A percentile compares a stretch with the other conserved stretches of the same genome.
Conservation (phyloP, 2,888 invertebrate genomes). For the Prenolepis imparis region DNA sequence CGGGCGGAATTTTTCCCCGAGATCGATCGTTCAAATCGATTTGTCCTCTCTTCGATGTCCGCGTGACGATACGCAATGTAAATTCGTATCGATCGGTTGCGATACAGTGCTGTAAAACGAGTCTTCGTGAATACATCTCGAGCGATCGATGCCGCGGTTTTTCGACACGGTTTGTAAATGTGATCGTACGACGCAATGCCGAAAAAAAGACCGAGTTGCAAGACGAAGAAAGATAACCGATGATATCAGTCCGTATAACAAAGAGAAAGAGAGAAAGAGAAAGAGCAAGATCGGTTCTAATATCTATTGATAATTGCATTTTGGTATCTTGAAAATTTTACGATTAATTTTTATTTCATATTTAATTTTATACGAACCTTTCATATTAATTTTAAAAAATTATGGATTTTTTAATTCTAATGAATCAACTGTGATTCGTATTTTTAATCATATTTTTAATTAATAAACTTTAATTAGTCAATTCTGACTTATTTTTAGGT, state of each 20-base stretch:
- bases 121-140: constrained; percentile 49
- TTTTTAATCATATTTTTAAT: background rate
- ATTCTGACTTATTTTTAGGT: background rate
- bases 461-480: background rate
- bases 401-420: background rate
- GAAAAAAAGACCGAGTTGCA: constrained; percentile 3
- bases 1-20: constrained; percentile 31
- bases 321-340: background rate
- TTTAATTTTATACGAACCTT: background rate
- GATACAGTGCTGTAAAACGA: constrained; percentile 45
- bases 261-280: background rate
- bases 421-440: background rate
- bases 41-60: constrained; percentile 26
- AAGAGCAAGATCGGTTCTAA: background rate
- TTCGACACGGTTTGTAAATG: constrained; percentile 38
- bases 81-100: constrained; percentile 57
- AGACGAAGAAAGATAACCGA: background rate
- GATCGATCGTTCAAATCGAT: constrained; percentile 53
- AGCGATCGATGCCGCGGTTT: constrained; percentile 22
- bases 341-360: background rate
- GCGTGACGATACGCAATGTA: constrained; percentile 61
- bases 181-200: constrained; percentile 20
- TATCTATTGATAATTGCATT: background rate
- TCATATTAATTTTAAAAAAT: constrained; percentile 15
- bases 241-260: background rate